Conservation (phyloP, 2,113 vertebrate genomes). For the Clarias gariepinus region DNA sequence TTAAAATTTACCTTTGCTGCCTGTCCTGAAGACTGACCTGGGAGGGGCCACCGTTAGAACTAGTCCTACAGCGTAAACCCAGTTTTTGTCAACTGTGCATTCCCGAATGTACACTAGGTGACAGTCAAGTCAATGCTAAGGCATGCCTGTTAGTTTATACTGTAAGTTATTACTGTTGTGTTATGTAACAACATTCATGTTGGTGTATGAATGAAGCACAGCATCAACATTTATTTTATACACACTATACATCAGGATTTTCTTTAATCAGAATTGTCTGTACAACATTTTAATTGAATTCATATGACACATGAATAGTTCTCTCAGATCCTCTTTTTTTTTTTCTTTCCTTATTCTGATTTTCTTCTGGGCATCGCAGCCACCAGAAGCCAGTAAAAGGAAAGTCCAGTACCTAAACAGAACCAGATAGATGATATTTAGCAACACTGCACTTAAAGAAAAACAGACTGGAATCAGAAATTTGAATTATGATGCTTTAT, state of each 20-base stretch:
- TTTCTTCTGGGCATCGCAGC: slow-evolving; percentile 68
- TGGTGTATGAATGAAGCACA: slow-evolving; percentile 7
- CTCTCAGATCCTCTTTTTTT: background rate
- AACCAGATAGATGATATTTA: slow-evolving; percentile 9
- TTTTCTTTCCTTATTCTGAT: background rate
- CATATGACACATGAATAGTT: slow-evolving; percentile 9
- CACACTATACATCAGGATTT: background rate
- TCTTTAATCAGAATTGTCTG: slow-evolving; percentile 29
- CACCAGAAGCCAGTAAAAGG: slow-evolving; percentile 67
- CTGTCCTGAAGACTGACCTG: background rate
- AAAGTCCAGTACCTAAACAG: slow-evolving; percentile 65
- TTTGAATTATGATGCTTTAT: background rate
- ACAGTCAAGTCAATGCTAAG: background rate
- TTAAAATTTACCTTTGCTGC: background rate
- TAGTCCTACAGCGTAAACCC: background rate
- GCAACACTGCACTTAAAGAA: background rate
- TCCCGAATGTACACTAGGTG: background rate
- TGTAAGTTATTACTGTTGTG: background rate
- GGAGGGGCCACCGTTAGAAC: background rate
- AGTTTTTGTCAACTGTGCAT: background rate
- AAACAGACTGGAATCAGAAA: background rate
- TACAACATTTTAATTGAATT: slow-evolving; percentile 41
- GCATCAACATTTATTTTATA: slow-evolving; percentile 7
- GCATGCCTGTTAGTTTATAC: background rate
- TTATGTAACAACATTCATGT: background rate